phyloP scores from a whole-genome alignment of 37 sponge, comb jelly and placozoan genomes.

The Spongilla lacustris region DNA sequence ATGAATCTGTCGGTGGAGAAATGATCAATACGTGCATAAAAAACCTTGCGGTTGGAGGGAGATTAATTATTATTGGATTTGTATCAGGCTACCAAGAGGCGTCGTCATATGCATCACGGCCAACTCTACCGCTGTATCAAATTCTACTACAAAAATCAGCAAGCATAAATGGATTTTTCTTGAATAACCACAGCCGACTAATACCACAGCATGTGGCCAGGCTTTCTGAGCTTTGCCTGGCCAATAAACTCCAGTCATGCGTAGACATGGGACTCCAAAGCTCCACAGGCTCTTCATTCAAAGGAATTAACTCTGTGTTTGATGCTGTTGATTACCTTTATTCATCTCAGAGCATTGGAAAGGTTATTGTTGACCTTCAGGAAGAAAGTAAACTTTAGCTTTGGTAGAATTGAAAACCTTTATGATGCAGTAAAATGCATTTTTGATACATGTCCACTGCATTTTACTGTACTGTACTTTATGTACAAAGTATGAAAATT shows the following conservation, averaged over 20 bases:
- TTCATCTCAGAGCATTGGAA: conserved; percentile 58
- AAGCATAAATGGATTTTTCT: conserved; percentile 79
- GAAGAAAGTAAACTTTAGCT: not conserved
- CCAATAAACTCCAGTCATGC: conserved; percentile 45
- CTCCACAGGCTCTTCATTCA: conserved; percentile 18
- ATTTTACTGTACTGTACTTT: too few species aligned
- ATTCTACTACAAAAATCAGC: conserved; percentile 75
- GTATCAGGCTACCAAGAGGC: conserved; percentile 45
- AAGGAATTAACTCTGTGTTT: conserved; percentile 57
- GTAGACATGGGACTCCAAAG: conserved; percentile 57
- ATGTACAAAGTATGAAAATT: too few species aligned
- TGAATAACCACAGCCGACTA: conserved; percentile 14
- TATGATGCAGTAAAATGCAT: too few species aligned
- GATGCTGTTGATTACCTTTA: conserved; percentile 85
- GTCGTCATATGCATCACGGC: conserved; percentile 7
- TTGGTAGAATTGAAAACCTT: too few species aligned
- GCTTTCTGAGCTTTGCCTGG: conserved; percentile 26
- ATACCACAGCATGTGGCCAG: conserved; percentile 37
- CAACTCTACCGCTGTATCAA: conserved; percentile 34
- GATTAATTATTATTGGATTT: conserved; percentile 76
- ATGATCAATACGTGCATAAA: conserved; percentile 74
- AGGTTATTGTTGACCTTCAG: conserved; percentile 70
- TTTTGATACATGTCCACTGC: too few species aligned
- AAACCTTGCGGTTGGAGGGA: conserved; percentile 65
- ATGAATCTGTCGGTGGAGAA: conserved; percentile 78